Conservation (phyloP, 2,888 invertebrate genomes). For the Trimorus sp. region DNA sequence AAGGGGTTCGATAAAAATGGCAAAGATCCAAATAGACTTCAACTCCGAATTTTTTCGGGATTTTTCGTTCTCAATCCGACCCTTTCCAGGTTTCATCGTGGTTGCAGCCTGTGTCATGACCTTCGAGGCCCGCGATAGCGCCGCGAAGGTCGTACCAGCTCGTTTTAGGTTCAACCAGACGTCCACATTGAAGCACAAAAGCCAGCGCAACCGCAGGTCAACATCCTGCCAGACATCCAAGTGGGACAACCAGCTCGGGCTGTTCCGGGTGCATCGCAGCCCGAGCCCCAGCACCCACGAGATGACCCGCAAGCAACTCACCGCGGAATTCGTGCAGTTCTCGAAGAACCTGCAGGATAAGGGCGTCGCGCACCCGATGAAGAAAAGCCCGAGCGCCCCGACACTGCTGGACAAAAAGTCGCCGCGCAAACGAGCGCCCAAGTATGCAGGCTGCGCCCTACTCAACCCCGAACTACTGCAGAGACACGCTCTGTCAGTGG, state of each 20-base stretch:
- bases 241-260: conserved; percentile 87
- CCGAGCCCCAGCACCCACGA: conserved; percentile 83
- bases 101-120: conserved; percentile 99
- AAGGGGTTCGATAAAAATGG: no score
- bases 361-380: conserved; percentile 75
- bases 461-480: conserved; percentile 86
- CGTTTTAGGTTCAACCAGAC: conserved; percentile 82
- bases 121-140: conserved; percentile 97
- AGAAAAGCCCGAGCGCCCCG: conserved; percentile 85
- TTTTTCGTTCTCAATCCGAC: no score
- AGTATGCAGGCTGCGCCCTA: conserved; percentile 83
- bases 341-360: conserved; percentile 78
- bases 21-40: no score
- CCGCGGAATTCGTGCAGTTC: conserved; percentile 80
- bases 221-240: conserved; percentile 83
- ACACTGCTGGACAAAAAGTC: conserved; percentile 82
- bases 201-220: conserved; percentile 81
- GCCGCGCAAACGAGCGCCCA: conserved; percentile 74
- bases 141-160: conserved; percentile 94
- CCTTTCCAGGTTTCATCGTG: conserved; percentile 91
- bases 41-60: no score
- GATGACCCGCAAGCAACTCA: conserved; percentile 74
- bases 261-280: conserved; percentile 83
- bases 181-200: conserved; percentile 74
- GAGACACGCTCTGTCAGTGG: conserved; percentile 92